These are phyloP conservation scores for Pipistrellus pygmaeus DNA, from an alignment of 2,797 vertebrate genomes.

Conservation along the genomic window DNA sequence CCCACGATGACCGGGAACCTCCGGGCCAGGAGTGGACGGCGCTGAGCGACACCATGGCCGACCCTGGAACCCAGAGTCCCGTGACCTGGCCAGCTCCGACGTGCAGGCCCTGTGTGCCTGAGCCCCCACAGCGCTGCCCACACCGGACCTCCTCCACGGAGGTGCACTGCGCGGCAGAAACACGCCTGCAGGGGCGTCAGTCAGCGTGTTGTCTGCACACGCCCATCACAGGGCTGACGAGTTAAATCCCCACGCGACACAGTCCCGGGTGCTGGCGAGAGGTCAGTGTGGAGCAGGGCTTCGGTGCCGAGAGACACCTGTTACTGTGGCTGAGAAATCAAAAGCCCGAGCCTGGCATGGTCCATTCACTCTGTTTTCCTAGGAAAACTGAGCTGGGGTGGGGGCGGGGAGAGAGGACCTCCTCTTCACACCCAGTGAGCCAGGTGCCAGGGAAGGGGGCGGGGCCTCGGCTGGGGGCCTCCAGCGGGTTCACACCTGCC, in stretches of 20 bases:
- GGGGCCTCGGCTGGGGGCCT: background rate
- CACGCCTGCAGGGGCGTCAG: fast-evolving
- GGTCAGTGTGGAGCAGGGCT: fast-evolving
- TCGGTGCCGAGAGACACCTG: background rate
- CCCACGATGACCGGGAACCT: fast-evolving
- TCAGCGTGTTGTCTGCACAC: fast-evolving
- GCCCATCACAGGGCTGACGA: fast-evolving
- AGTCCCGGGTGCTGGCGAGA: fast-evolving
- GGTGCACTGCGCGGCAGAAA: background rate
- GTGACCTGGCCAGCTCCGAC: background rate
- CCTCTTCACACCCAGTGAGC: too few species aligned
- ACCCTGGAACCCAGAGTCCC: fast-evolving
- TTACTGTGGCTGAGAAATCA: background rate
- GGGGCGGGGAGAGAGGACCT: too few species aligned
- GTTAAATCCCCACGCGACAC: fast-evolving
- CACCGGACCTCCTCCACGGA: background rate
- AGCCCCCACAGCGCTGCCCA: background rate
- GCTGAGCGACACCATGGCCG: fast-evolving
- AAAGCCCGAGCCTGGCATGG: fast-evolving
- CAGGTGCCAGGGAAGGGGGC: too few species aligned
- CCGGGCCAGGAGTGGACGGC: too few species aligned
- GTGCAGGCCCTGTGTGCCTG: fast-evolving
- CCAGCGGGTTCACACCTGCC: fast-evolving
- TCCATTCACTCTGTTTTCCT: fast-evolving
- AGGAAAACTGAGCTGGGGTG: fast-evolving